Base-by-base conservation (phyloP, 2,797 vertebrate species). In the Hoplostethus mediterraneus region DNA sequence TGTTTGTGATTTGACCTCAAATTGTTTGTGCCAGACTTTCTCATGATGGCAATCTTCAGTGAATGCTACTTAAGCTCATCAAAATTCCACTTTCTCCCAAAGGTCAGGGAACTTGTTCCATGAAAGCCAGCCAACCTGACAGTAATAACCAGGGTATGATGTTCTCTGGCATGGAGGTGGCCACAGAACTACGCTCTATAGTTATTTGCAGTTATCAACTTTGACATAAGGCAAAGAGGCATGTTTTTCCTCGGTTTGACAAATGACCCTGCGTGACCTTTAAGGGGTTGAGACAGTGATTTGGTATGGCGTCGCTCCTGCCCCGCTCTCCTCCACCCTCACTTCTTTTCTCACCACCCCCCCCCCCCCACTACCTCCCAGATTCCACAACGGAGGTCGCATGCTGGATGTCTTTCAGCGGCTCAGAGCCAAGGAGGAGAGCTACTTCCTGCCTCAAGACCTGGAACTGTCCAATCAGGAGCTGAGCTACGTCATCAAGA, bases 401-500 rank as follows among this genome's bases (percentile, higher is more conserved):
- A 93, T 98, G 83, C 67, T 96, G 82, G 96, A 99, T 70, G 60
- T 95, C 40, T 95, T 96, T 90, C 96, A 79, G 61, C 93, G 94
- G 7, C 88, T 97, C 75, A 93, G 95, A 3, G 91, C 94, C 78
- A 93, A 92, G n/a, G 97, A 99, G 80, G 93, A 70, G 6, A 76
- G 73, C 0, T 97, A 95, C 89, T 97, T 98, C 48, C 71, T 98
- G 76, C 97, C 96, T 1, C 87, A 95, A 47, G 97, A 99, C 77
- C 81, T 97, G 61, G 97, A 99, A 90, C 90, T 99, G 87, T 99
- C 98, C 74, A 95, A 90, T 85, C 97, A 97, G 91, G 97, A 99
- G 64, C 90, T 99, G 75, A 97, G 94, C 90, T 96, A 95, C 77
- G 93, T 97, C 33, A 91, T 98, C 36, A 97, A 96, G 88, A 97